phyloP scores from a whole-genome alignment of 2,113 vertebrate genomes.

The Columba janthina region DNA sequence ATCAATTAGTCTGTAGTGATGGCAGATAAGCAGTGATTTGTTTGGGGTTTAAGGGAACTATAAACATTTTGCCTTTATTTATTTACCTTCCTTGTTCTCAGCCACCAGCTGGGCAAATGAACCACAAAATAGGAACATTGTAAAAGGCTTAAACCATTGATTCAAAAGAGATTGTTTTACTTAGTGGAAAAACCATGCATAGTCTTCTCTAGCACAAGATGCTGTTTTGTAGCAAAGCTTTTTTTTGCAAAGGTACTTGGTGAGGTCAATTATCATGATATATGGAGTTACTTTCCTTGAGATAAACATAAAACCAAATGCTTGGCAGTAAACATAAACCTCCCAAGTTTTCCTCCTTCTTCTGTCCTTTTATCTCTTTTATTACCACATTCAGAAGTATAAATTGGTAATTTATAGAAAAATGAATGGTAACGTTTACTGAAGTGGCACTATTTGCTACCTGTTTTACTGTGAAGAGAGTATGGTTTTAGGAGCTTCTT shows the following conservation, averaged over 20 bases:
- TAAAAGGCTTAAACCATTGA: not conserved
- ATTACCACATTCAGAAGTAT: constrained; percentile 21
- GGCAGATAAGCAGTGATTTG: not conserved
- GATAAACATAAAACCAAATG: constrained; percentile 49
- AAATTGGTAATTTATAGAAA: constrained; percentile 50
- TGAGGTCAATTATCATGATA: constrained; percentile 27
- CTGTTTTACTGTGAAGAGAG: not conserved
- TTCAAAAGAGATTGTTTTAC: not conserved
- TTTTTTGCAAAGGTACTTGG: not conserved
- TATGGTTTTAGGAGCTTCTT: not conserved
- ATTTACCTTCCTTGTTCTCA: not conserved
- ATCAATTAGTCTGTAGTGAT: not conserved
- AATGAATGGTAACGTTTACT: constrained; percentile 4
- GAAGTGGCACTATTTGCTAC: not conserved
- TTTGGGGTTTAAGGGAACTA: not conserved
- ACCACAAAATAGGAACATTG: not conserved
- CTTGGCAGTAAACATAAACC: constrained; percentile 38
- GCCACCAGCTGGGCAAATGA: not conserved
- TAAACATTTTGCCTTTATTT: not conserved
- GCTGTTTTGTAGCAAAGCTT: not conserved
- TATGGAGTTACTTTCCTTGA: not conserved
- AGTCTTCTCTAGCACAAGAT: not conserved
- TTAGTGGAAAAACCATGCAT: not conserved
- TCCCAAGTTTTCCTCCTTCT: not conserved
- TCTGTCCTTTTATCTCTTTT: constrained; percentile 49